phyloP scores from a whole-genome alignment of 2,113 vertebrate genomes.

The Myrmophylax atrothorax region DNA sequence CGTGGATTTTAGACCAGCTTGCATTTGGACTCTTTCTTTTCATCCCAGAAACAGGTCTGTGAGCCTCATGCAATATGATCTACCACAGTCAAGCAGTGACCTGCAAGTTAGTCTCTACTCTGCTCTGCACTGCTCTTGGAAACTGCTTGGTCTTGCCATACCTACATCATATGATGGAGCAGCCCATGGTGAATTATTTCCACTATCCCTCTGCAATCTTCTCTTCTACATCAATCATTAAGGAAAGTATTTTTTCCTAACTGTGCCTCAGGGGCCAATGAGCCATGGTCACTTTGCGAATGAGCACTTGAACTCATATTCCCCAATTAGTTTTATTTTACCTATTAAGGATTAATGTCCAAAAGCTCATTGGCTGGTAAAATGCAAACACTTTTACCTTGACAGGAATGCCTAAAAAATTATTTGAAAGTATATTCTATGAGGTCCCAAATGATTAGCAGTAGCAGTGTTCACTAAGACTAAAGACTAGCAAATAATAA shows the following conservation, averaged over 20 bases:
- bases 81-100: neutral
- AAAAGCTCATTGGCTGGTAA: conserved; percentile 24
- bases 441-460: conserved; percentile 25
- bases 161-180: neutral
- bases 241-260: conserved; percentile 24
- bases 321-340: conserved; percentile 63
- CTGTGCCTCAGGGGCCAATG: conserved; percentile 5
- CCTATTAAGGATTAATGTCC: conserved; percentile 47
- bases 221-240: conserved; percentile 17
- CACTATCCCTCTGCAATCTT: neutral
- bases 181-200: neutral
- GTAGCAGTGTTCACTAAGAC: neutral
- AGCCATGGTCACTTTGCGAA: conserved; percentile 27
- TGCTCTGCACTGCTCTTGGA: neutral
- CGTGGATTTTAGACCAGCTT: neutral
- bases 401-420: conserved; percentile 26
- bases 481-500: conserved; percentile 55
- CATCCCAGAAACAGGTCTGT: neutral
- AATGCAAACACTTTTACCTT: conserved; percentile 21
- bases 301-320: conserved; percentile 40
- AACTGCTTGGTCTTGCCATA: neutral
- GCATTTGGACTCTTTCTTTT: neutral
- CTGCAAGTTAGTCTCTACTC: neutral
- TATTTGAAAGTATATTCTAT: conserved; percentile 5
- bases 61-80: neutral